Percentiles rank a stretch among this genome's conserved stretches.
These are phyloP conservation scores for Scaptomyza graminum DNA, from an alignment of 1,140 invertebrate species.

Conservation along the genomic window DNA sequence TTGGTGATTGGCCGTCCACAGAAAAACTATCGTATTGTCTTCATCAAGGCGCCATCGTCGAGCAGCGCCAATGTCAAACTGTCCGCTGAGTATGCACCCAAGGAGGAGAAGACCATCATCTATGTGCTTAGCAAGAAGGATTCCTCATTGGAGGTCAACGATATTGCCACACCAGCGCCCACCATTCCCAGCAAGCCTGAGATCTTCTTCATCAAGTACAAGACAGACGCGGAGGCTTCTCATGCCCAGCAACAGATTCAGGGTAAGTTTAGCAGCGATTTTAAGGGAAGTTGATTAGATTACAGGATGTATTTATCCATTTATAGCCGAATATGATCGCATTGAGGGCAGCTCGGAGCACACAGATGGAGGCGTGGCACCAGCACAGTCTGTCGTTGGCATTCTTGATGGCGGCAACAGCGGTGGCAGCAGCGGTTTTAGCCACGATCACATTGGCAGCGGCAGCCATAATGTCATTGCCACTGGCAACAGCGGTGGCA, in stretches of 20 bases:
- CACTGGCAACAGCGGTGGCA: no score
- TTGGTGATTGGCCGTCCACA: constrained; percentile 85
- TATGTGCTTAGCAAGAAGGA: constrained; percentile 94
- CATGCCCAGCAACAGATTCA: constrained; percentile 82
- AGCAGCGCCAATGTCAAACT: constrained; percentile 85
- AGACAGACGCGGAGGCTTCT: constrained; percentile 86
- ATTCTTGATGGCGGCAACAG: constrained; percentile 65
- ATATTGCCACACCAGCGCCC: constrained; percentile 89
- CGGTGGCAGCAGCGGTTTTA: constrained; percentile 30
- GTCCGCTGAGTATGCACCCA: constrained; percentile 79
- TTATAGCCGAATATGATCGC: constrained; percentile 73
- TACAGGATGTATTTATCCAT: no score
- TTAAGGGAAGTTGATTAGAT: not conserved
- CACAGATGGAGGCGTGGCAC: constrained; percentile 73
- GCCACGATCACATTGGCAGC: constrained; percentile 1
- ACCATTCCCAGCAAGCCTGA: constrained; percentile 90
- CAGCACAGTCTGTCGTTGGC: constrained; percentile 76
- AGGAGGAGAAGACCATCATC: constrained; percentile 93
- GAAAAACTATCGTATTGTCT: constrained; percentile 94
- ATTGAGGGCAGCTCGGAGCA: constrained; percentile 78
- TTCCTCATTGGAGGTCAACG: constrained; percentile 85
- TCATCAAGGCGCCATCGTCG: constrained; percentile 92
- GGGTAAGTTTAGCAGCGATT: constrained; percentile 46
- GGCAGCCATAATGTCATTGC: no score
- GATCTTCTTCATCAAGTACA: constrained; percentile 91